phyloP scores from a whole-genome alignment of 2,888 invertebrate species.

The Cheilosia variabilis region DNA sequence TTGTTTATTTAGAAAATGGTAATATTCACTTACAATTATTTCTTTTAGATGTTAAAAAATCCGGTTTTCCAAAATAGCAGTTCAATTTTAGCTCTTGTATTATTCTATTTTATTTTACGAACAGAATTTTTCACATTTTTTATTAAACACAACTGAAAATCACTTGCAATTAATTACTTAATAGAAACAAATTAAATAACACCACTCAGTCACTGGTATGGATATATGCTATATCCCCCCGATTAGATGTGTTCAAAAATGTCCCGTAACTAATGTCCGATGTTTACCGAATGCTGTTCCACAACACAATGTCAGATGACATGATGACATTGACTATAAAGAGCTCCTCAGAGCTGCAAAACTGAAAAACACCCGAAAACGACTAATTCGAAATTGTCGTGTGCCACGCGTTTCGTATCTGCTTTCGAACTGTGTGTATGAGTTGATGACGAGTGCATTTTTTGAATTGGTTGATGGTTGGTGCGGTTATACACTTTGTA shows the following conservation, averaged over 20 bases:
- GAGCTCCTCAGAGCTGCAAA: constrained; percentile 23
- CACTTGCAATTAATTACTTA: not conserved
- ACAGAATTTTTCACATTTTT: too few relatives aligned
- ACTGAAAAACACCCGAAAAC: constrained; percentile 8
- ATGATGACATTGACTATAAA: constrained; percentile 64
- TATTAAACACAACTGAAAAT: not conserved
- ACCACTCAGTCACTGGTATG: constrained; percentile 9
- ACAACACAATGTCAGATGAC: constrained; percentile 68
- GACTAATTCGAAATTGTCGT: constrained; percentile 52
- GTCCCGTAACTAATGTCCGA: constrained; percentile 72
- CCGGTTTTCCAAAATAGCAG: too few relatives aligned
- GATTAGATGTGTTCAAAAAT: constrained; percentile 48
- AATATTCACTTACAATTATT: too few relatives aligned
- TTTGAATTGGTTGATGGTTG: constrained; percentile 43
- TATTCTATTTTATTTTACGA: too few relatives aligned
- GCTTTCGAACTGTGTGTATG: constrained; percentile 50
- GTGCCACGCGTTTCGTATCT: constrained; percentile 35
- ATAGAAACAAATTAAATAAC: not conserved
- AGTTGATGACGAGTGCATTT: constrained; percentile 32
- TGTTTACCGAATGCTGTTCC: constrained; percentile 74
- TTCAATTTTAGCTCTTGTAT: too few relatives aligned
- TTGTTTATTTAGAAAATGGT: too few relatives aligned
- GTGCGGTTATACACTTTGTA: not conserved
- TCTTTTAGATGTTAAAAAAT: too few relatives aligned
- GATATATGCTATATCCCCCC: constrained; percentile 9